phyloP scores from a whole-genome alignment of 2,113 vertebrate genomes.

The Paracanthobrama guichenoti region DNA sequence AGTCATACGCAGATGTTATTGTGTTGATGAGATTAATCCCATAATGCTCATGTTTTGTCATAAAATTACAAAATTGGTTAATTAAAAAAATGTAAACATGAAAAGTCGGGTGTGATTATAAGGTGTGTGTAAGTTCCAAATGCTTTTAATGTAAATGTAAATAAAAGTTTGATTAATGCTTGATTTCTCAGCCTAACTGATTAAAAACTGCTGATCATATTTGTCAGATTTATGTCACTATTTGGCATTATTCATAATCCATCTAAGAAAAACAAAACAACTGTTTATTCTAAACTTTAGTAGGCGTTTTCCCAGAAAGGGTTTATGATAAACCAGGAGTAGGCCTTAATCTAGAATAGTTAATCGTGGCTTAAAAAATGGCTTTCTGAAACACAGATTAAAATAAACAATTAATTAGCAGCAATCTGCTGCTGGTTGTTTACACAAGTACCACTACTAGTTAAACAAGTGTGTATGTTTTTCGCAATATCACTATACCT shows the following conservation, averaged over 20 bases:
- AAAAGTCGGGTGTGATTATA: not conserved
- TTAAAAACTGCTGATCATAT: not conserved
- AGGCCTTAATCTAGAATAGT: too few relatives aligned
- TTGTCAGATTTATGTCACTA: not conserved
- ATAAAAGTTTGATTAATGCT: not conserved
- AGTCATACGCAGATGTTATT: not conserved
- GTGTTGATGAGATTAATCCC: not conserved
- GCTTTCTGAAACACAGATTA: too few relatives aligned
- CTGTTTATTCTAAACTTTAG: not conserved
- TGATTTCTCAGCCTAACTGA: not conserved
- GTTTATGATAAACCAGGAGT: too few relatives aligned
- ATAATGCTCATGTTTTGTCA: not conserved
- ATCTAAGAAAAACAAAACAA: not conserved
- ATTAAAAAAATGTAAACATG: not conserved
- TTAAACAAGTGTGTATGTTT: not conserved
- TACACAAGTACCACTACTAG: not conserved
- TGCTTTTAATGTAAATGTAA: not conserved
- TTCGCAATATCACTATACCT: conserved; percentile 72
- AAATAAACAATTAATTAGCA: too few relatives aligned
- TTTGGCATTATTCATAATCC: not conserved
- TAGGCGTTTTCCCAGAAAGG: too few relatives aligned
- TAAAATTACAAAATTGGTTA: not conserved
- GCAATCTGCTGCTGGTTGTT: not conserved
- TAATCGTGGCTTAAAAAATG: too few relatives aligned
- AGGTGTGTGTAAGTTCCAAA: not conserved